phyloP scores from a whole-genome alignment of 1,140 invertebrate species.

The Teleogryllus occipitalis region DNA sequence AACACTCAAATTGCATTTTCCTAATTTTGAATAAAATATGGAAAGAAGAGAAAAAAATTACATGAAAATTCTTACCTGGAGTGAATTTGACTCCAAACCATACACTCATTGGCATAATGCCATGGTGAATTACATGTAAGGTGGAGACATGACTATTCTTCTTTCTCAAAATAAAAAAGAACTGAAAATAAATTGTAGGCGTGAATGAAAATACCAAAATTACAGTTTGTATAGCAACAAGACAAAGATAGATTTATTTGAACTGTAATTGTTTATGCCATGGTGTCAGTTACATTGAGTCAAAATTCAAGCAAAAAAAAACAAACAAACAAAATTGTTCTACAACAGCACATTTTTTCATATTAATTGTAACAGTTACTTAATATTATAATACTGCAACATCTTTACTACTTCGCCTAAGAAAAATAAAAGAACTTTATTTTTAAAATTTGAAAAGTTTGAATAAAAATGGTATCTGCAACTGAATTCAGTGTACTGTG shows the following conservation, averaged over 20 bases:
- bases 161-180: conserved; percentile 78
- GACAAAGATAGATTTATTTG: too few relatives aligned
- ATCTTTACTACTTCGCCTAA: too few relatives aligned
- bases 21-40: not conserved
- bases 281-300: too few relatives aligned
- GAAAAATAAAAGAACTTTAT: too few relatives aligned
- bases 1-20: not conserved
- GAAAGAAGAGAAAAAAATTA: not conserved
- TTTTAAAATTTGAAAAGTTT: too few relatives aligned
- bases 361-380: not conserved
- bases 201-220: conserved; percentile 30
- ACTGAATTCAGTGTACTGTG: too few relatives aligned
- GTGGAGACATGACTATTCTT: conserved; percentile 78
- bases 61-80: conserved; percentile 49
- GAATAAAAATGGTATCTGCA: too few relatives aligned
- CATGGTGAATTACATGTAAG: conserved; percentile 87
- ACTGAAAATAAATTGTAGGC: conserved; percentile 36
- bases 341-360: not conserved
- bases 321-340: not conserved
- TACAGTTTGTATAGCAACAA: not conserved
- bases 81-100: conserved; percentile 91
- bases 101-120: conserved; percentile 83
- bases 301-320: too few relatives aligned
- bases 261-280: too few relatives aligned
- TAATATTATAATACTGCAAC: too few relatives aligned